Percentiles rank a stretch among this genome's conserved stretches.
Conservation (phyloP, 2,113 vertebrate species). For the Falcunculus frontatus region DNA sequence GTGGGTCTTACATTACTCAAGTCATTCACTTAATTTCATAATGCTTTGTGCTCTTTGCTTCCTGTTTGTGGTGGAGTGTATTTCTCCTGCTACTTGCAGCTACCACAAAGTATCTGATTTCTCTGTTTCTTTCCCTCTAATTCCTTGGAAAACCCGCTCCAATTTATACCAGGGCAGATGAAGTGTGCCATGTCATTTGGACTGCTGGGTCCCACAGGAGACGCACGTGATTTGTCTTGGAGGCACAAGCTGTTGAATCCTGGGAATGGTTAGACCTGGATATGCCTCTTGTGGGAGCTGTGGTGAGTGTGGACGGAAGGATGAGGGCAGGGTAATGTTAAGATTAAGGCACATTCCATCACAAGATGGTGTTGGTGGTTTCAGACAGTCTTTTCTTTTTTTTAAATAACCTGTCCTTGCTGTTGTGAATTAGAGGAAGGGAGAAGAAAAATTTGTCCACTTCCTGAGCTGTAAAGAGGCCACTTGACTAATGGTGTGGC, state of each 20-base stretch:
- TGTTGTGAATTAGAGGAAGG: neutral
- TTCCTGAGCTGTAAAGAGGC: neutral
- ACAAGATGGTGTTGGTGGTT: neutral
- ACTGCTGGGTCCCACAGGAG: neutral
- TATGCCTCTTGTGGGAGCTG: neutral
- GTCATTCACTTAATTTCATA: constrained; percentile 43
- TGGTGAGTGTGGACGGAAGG: neutral
- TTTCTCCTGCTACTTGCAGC: neutral
- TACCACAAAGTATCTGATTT: neutral
- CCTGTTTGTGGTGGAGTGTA: neutral
- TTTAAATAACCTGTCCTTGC: neutral
- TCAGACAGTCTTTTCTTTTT: neutral
- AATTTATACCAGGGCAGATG: neutral
- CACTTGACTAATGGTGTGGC: neutral
- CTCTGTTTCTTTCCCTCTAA: neutral
- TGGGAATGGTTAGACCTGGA: neutral
- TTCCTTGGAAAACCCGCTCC: neutral
- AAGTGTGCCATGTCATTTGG: neutral
- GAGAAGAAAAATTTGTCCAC: neutral
- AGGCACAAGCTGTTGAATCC: neutral
- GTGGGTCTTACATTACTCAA: neutral
- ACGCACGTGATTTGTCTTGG: neutral
- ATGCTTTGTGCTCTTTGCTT: neutral
- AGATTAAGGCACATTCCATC: neutral
- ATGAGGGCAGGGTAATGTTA: neutral